phyloP scores from a whole-genome alignment of 2,113 vertebrate species.

The Chionodraco myersi region DNA sequence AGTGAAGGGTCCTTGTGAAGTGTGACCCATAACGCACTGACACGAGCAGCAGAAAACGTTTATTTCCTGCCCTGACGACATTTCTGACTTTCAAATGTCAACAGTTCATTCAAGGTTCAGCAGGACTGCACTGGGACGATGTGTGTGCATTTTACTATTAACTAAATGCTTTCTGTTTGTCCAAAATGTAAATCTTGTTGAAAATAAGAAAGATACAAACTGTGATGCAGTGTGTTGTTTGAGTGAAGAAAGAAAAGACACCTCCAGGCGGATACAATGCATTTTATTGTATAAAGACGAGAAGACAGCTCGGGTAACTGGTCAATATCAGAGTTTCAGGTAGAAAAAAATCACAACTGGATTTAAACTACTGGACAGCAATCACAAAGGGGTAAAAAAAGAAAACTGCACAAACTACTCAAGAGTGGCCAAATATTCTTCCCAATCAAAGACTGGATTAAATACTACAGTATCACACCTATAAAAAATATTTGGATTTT shows the following conservation, averaged over 20 bases:
- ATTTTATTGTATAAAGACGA: conserved; percentile 80
- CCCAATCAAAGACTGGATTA: conserved; percentile 61
- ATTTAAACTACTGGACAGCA: conserved; percentile 78
- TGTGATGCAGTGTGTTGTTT: conserved; percentile 24
- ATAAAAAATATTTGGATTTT: conserved; percentile 65
- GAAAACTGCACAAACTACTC: conserved; percentile 76
- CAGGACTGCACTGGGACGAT: conserved; percentile 41
- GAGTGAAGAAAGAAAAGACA: background rate
- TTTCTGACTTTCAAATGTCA: background rate
- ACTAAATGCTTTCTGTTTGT: conserved; percentile 13
- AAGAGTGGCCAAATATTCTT: conserved; percentile 67
- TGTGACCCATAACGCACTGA: background rate
- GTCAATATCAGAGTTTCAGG: conserved; percentile 74
- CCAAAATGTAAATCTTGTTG: conserved; percentile 28
- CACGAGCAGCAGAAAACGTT: conserved; percentile 2
- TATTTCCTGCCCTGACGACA: conserved; percentile 52
- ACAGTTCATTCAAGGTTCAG: conserved; percentile 30
- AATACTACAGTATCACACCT: conserved; percentile 77
- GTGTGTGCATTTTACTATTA: background rate
- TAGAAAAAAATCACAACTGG: conserved; percentile 85
- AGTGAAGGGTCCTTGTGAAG: background rate
- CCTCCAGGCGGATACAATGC: conserved; percentile 70
- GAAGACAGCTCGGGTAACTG: conserved; percentile 54
- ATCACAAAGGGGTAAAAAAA: conserved; percentile 76
- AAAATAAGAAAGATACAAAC: conserved; percentile 28